Evolutionary conservation across 2,797 vertebrate species (phyloP).

Genomic region (Myotis planiceps): DNA sequence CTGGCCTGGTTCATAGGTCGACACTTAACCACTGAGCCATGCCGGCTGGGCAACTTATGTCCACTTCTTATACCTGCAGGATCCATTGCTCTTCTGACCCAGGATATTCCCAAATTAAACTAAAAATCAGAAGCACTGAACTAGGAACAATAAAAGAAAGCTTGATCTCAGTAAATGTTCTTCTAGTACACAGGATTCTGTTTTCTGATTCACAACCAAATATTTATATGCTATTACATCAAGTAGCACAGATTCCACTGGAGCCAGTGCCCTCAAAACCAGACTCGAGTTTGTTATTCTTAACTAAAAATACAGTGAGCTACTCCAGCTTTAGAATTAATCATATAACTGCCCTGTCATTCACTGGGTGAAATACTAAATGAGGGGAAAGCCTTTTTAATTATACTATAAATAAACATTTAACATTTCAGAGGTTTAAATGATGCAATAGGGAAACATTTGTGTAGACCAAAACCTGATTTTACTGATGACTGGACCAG

Average conservation of each 20-base stretch:
- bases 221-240: neutral
- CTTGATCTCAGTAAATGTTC: neutral
- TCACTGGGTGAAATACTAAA: constrained; percentile 31
- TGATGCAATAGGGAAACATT: neutral
- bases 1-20: too few species aligned
- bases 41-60: neutral
- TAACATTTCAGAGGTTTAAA: constrained; percentile 41
- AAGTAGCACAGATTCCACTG: neutral
- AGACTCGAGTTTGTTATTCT: neutral
- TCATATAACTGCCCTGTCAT: neutral
- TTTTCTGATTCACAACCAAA: neutral
- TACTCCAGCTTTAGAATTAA: neutral
- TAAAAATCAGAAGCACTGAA: neutral
- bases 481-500: neutral
- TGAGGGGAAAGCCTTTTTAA: constrained; percentile 27
- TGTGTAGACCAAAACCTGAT: neutral
- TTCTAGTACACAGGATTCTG: neutral
- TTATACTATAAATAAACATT: constrained; percentile 50
- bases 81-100: neutral
- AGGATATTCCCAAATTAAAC: neutral
- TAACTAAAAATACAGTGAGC: neutral
- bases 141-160: neutral
- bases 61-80: neutral
- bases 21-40: too few species aligned
- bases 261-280: neutral